These are phyloP conservation scores for Thunnus thynnus DNA, from an alignment of 2,113 vertebrate genomes.

Conservation along the genomic window DNA sequence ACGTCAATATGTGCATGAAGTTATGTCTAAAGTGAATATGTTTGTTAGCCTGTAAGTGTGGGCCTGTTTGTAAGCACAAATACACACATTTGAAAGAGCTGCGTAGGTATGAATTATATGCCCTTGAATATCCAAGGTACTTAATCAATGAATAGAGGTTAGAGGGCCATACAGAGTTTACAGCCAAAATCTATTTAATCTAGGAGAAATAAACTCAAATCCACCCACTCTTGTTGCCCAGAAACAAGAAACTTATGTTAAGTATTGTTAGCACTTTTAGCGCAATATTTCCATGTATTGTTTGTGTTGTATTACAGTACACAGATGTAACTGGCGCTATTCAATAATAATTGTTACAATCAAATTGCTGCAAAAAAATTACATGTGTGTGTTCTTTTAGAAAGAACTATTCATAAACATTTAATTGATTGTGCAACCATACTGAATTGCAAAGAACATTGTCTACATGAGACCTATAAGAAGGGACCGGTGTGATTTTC, in stretches of 20 bases:
- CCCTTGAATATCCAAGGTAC: constrained; percentile 1
- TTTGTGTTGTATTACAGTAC: too few relatives aligned
- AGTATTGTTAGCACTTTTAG: not conserved
- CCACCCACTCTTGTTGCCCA: not conserved
- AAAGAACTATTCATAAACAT: not conserved
- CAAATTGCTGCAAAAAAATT: not conserved
- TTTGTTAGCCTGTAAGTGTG: constrained; percentile 8
- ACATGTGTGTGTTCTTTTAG: not conserved
- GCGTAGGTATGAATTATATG: constrained; percentile 11
- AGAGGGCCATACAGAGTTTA: constrained; percentile 17
- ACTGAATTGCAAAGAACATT: not conserved
- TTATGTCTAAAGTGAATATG: not conserved
- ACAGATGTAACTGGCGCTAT: too few relatives aligned
- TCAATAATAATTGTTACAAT: too few relatives aligned
- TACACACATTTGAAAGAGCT: not conserved
- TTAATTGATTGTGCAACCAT: not conserved
- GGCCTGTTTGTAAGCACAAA: not conserved
- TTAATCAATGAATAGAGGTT: constrained; percentile 24
- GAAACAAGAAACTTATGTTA: constrained; percentile 3
- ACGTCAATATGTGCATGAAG: not conserved
- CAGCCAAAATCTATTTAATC: constrained; percentile 20
- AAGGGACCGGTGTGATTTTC: not conserved
- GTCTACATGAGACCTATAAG: not conserved
- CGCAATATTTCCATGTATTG: not conserved
- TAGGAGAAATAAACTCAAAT: constrained; percentile 36